Base-by-base conservation (phyloP, 2,888 invertebrate species). In the Drosophila cognata region DNA sequence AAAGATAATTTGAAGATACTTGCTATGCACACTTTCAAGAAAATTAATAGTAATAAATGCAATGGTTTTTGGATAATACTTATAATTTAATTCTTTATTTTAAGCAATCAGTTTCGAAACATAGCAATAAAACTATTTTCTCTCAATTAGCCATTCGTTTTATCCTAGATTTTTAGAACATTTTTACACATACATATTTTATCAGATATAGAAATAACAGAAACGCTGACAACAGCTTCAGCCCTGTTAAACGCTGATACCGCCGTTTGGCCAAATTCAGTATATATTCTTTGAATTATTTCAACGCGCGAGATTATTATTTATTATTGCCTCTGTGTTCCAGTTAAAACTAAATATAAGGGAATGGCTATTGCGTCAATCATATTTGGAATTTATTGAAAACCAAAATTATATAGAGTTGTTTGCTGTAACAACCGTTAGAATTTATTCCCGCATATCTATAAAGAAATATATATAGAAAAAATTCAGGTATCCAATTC, bases 31-130 rank as follows among this genome's bases (percentile, higher is more conserved):
- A 71, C 52, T 67, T 77, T 58, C 57, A 71, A 62, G 4, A 16
- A 46, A 4, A 46, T 67, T 73, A 79, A 79, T 60, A 61, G 53
- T 69, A 57, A 79, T 31, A 43, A 77, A 74, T 58, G 65, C 81
- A 77, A 74, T 79, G 81, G 84, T 84, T 84, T 73, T 76, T 68
- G 81, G 84, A 83, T 73, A 75, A 65, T 71, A 70, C 77, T 60
- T 73, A 77, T 21, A 83, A 67, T 65, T 69, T 72, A 81, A 74
- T 72, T 79, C 48, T 56, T 81, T 56, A 70, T 74, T 83, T 71
- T 76, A 74, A 71, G 60, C 62, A 70, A 61, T 61, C 62, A 69
- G 66, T 68, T 73, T 57, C 60, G 48, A 76, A 59, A 79, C 13
- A 68, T 46, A 59, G 59, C 10, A 77, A 43, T 60, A 75, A 57